Conservation (phyloP, 2,888 invertebrate species). For the Diarsia brunnea region DNA sequence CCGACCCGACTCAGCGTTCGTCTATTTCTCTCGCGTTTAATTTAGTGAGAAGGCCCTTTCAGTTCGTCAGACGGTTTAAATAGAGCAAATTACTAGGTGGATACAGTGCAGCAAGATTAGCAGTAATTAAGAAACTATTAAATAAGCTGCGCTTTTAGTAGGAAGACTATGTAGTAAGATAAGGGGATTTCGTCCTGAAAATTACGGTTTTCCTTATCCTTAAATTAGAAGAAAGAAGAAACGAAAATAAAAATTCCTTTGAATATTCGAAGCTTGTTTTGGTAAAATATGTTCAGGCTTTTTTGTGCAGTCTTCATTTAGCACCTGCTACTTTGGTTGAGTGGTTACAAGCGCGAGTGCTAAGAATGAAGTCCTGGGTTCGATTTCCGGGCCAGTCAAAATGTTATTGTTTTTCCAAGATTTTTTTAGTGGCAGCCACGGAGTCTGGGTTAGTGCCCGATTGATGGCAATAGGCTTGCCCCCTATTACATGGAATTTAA, state of each 20-base stretch:
- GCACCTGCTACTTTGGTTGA: neutral
- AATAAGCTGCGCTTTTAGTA: slow-evolving; percentile 72
- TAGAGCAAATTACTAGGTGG: slow-evolving; percentile 80
- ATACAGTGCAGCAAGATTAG: slow-evolving; percentile 78
- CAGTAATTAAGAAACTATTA: slow-evolving; percentile 84
- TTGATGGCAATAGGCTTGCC: no score
- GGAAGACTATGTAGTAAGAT: slow-evolving; percentile 42
- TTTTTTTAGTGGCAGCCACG: no score
- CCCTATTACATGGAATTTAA: no score
- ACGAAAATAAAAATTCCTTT: neutral
- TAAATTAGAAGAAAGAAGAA: slow-evolving; percentile 11
- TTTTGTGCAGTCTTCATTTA: neutral
- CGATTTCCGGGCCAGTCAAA: neutral
- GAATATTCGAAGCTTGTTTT: neutral
- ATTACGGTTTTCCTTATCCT: slow-evolving; percentile 12
- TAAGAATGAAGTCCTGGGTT: neutral
- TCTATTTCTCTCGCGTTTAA: slow-evolving; percentile 65
- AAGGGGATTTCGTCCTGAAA: slow-evolving; percentile 32
- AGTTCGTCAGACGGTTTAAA: slow-evolving; percentile 74
- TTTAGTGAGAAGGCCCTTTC: slow-evolving; percentile 68
- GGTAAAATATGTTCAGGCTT: neutral
- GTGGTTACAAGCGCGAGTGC: neutral
- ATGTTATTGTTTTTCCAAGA: neutral
- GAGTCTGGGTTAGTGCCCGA: neutral
- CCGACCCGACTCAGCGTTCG: slow-evolving; percentile 25